Base-by-base conservation (phyloP, 2,113 vertebrate genomes). In the Orcinus orca region DNA sequence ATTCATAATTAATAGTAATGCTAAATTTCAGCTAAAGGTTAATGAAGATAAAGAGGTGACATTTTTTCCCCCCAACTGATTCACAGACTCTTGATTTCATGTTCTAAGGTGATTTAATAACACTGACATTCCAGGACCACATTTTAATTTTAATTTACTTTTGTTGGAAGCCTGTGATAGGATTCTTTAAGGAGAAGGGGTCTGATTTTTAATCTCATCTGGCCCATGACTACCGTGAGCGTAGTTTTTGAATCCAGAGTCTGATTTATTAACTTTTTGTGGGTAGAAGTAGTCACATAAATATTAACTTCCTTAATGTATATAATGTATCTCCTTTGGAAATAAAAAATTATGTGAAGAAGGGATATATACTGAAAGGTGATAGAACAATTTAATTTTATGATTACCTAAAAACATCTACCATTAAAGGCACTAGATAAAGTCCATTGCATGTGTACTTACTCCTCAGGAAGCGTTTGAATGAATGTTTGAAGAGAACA, bases 101-200 rank as follows among this genome's bases (percentile, higher is more conserved):
- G 15, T 85, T 93, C 36, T 88, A 68, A 84, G 26, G 6, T 60
- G 84, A 83, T 60, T 87, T 73, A 73, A 10, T 53, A 41, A 36
- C 50, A 63, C 36, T 70, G 9, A 53, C 44, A 81, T 62, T 94
- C 29, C 79, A 70, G 67, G 53, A 65, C 6, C 33, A 62, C 65
- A 81, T 83, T 96, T 92, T 92, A 80, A 50, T 93, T 95, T 90
- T 62, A 29, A 33, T 86, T 93, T 82, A 55, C 26, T 95, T 90
- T 55, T 41, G 11, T 73, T 93, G 53, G 67, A 90, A 93, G 21
- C 36, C 53, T 67, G 3, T 50, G 84, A 71, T 25, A n/a, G 67
- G 60, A 38, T 88, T 58, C 65, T 88, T 2, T 92, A 21, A 62
- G 65, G 38, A 76, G 82, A n/a, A 26, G 17, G 23, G 23, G 25